phyloP scores from a whole-genome alignment of 1,140 invertebrate genomes.

The Drosophila repletoides region DNA sequence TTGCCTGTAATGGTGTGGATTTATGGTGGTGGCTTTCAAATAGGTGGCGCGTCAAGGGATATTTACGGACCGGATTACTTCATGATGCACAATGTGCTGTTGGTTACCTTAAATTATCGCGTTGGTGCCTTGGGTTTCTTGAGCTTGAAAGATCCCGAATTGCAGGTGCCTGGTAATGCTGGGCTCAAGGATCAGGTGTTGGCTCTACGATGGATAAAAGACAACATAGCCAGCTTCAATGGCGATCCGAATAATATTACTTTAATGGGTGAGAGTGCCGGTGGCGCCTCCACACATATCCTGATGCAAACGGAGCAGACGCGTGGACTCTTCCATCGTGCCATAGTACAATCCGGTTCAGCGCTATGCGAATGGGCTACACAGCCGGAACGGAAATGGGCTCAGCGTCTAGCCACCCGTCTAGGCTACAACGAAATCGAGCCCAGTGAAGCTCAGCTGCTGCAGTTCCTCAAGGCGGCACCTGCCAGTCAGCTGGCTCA shows the following conservation, averaged over 20 bases:
- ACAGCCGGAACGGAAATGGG: conserved; percentile 32
- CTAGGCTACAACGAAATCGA: conserved; percentile 65
- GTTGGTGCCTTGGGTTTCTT: conserved; percentile 84
- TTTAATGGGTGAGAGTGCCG: conserved; percentile 79
- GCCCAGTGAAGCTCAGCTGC: conserved; percentile 50
- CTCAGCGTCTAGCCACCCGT: conserved; percentile 47
- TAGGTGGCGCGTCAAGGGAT: conserved; percentile 82
- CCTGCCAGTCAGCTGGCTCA: conserved; percentile 36
- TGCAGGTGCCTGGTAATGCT: conserved; percentile 76
- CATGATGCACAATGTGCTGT: conserved; percentile 85
- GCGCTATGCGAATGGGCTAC: conserved; percentile 81
- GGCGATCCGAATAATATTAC: conserved; percentile 78
- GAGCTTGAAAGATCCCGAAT: conserved; percentile 67
- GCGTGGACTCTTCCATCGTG: conserved; percentile 84
- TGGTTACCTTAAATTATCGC: conserved; percentile 89
- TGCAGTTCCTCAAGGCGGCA: conserved; percentile 74
- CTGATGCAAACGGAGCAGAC: conserved; percentile 66
- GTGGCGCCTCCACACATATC: conserved; percentile 62
- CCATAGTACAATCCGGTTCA: conserved; percentile 85
- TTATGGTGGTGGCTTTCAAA: conserved; percentile 87
- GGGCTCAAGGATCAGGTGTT: conserved; percentile 82
- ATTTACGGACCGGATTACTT: conserved; percentile 86
- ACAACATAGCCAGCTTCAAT: conserved; percentile 74
- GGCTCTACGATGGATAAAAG: conserved; percentile 81
- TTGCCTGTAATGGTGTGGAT: conserved; percentile 88